Percentiles rank a stretch among this genome's conserved stretches.
Conservation (phyloP, 2,888 invertebrate genomes). For the Notodonta ziczac region DNA sequence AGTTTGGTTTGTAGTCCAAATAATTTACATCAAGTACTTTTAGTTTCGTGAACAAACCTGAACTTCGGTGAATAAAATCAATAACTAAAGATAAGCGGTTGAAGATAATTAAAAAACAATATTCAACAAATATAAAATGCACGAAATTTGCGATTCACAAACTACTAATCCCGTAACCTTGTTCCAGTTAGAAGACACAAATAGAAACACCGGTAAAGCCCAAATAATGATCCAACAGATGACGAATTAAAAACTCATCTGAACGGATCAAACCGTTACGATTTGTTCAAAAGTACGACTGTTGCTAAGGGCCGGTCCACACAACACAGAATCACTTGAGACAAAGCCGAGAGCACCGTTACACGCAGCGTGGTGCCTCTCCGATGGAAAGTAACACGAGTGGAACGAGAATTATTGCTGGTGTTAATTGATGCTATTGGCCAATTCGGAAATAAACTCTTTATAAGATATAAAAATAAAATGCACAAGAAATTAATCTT, state of each 20-base stretch:
- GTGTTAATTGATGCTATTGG: slow-evolving; percentile 68
- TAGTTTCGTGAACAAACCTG: too few species aligned
- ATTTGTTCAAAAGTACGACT: slow-evolving; percentile 20
- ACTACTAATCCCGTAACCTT: neutral
- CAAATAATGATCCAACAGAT: slow-evolving; percentile 18
- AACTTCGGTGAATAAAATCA: too few species aligned
- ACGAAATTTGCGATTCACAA: neutral
- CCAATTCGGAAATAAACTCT: slow-evolving; percentile 43
- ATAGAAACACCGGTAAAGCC: slow-evolving; percentile 17
- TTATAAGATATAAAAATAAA: slow-evolving; percentile 27
- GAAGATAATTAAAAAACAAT: neutral
- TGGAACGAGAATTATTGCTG: slow-evolving; percentile 68
- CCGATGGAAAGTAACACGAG: slow-evolving; percentile 72
- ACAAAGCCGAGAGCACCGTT: slow-evolving; percentile 73
- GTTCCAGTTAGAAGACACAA: neutral
- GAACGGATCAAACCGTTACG: slow-evolving; percentile 39
- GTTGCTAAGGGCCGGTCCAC: slow-evolving; percentile 49
- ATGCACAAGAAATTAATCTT: slow-evolving; percentile 14
- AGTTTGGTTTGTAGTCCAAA: slow-evolving; percentile 1
- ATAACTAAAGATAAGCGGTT: too few species aligned
- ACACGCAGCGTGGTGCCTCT: slow-evolving; percentile 42
- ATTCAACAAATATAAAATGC: neutral
- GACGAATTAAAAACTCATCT: slow-evolving; percentile 42
- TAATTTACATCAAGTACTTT: too few species aligned
- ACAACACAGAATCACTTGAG: slow-evolving; percentile 55